Percentiles rank a stretch among this genome's conserved stretches.
phyloP scores from a whole-genome alignment of 1,140 invertebrate species.

The Platorchestia sp. region DNA sequence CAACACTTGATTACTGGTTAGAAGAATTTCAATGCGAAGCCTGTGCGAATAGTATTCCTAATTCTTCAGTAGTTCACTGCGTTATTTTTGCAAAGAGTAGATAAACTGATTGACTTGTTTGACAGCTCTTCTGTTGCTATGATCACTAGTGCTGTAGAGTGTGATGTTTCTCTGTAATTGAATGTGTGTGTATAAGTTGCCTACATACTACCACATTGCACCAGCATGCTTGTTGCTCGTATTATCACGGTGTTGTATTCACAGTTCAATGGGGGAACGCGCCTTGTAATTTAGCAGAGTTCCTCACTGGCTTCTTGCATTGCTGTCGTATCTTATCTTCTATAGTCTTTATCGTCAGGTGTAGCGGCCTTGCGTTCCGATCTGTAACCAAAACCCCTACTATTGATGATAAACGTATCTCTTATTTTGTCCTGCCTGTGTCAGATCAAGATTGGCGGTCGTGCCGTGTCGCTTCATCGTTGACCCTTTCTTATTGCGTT shows the following conservation, averaged over 20 bases:
- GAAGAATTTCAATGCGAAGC: background rate
- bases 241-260: background rate
- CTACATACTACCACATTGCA: background rate
- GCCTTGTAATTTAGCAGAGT: background rate
- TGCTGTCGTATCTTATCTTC: background rate
- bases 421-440: no score
- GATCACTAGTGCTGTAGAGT: background rate
- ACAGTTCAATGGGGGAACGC: background rate
- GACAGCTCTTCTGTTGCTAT: background rate
- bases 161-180: background rate
- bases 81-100: background rate
- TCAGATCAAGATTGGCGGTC: no score
- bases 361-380: background rate
- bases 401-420: no score
- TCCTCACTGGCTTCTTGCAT: background rate
- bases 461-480: no score
- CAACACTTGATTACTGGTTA: background rate
- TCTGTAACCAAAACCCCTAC: no score
- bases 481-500: no score
- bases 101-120: background rate
- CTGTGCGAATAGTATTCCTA: background rate
- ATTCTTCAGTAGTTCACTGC: background rate
- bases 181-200: background rate
- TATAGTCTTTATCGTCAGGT: background rate
- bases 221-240: background rate